Evolutionary conservation across 1,140 invertebrate species (phyloP).

Genomic region (Drosophila busckii): DNA sequence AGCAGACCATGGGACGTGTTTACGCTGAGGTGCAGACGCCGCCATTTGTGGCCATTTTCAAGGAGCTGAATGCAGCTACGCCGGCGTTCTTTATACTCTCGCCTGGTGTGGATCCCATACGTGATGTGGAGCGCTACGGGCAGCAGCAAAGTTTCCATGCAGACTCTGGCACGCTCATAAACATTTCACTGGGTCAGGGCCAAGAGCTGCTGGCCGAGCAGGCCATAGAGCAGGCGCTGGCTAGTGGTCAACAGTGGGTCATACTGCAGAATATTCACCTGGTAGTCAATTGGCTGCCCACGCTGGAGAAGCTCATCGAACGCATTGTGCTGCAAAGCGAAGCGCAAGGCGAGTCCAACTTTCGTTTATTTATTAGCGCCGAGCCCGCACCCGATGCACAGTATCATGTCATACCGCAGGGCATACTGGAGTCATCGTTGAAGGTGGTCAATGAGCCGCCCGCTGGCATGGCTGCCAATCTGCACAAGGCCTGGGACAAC

Average conservation of each 20-base stretch:
- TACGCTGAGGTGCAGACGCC: conserved; percentile 88
- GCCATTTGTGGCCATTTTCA: conserved; percentile 90
- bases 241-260: conserved; percentile 94
- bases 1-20: conserved; percentile 92
- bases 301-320: conserved; percentile 92
- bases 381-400: conserved; percentile 82
- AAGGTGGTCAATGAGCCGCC: conserved; percentile 98
- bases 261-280: conserved; percentile 95
- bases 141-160: conserved; percentile 88
- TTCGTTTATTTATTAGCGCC: conserved; percentile 84
- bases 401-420: conserved; percentile 84
- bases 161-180: conserved; percentile 92
- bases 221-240: conserved; percentile 87
- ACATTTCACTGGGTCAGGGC: conserved; percentile 95
- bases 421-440: conserved; percentile 94
- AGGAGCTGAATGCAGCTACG: conserved; percentile 90
- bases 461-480: conserved; percentile 95
- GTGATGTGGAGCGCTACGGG: conserved; percentile 91
- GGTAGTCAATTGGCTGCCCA: conserved; percentile 92
- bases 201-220: conserved; percentile 94
- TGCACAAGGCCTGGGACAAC: conserved; percentile 96
- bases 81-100: conserved; percentile 97
- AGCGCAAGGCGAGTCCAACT: conserved; percentile 81
- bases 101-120: conserved; percentile 95
- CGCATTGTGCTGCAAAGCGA: conserved; percentile 80